Conservation (phyloP, 2,888 invertebrate species). For the Pristionchus exspectatus region DNA sequence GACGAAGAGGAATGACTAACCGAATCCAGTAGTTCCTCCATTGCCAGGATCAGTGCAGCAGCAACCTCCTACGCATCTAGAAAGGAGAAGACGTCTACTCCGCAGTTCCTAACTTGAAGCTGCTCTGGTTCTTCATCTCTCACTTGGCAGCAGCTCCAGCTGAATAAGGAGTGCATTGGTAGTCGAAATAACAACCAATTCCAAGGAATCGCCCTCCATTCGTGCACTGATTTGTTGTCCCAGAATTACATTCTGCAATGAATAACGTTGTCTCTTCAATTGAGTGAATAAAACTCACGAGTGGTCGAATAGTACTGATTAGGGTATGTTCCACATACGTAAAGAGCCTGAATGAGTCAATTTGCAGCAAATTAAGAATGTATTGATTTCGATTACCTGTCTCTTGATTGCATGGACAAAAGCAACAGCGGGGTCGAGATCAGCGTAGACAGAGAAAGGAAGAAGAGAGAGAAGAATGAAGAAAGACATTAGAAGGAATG, state of each 20-base stretch:
- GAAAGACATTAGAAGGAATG: neutral
- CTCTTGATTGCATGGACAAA: conserved; percentile 1
- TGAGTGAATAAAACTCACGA: conserved; percentile 56
- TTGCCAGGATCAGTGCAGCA: conserved; percentile 63
- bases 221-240: conserved; percentile 50
- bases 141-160: conserved; percentile 48
- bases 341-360: conserved; percentile 57
- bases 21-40: neutral
- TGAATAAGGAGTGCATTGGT: conserved; percentile 64
- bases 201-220: conserved; percentile 64
- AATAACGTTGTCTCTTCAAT: neutral
- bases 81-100: neutral
- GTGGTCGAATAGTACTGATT: conserved; percentile 61
- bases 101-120: neutral
- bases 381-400: neutral
- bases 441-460: conserved; percentile 31
- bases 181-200: conserved; percentile 63
- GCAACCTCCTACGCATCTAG: conserved; percentile 61
- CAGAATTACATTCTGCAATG: conserved; percentile 42
- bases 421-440: conserved; percentile 26
- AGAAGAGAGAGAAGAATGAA: conserved; percentile 10
- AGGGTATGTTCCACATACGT: conserved; percentile 62
- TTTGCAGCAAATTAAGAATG: neutral
- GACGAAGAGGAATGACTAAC: neutral
- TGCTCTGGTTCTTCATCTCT: neutral